Evolutionary conservation across 2,888 invertebrate species (phyloP).

Genomic region (Lathronympha strigana): DNA sequence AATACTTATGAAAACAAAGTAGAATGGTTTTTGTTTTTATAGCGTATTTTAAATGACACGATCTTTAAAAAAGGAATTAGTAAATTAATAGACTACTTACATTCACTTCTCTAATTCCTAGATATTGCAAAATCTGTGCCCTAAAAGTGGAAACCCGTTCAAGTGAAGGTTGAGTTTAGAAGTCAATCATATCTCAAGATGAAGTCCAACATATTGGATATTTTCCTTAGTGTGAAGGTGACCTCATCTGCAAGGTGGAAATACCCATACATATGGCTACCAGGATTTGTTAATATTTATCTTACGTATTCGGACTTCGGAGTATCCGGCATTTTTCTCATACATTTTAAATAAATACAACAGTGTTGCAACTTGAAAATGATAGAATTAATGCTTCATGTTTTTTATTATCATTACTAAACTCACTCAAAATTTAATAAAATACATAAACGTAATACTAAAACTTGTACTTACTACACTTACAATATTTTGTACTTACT

Average conservation of each 20-base stretch:
- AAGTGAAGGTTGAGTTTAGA: slow-evolving; percentile 19
- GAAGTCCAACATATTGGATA: background rate
- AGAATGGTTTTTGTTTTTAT: background rate
- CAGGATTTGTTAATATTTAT: background rate
- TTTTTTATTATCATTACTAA: too few relatives aligned
- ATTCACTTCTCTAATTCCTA: too few relatives aligned
- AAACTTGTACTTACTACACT: too few relatives aligned
- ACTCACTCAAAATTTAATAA: too few relatives aligned
- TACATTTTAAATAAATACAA: too few relatives aligned
- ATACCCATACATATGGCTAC: background rate
- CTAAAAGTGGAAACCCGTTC: slow-evolving; percentile 16
- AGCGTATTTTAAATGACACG: background rate
- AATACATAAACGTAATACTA: too few relatives aligned
- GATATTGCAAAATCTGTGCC: slow-evolving; percentile 9
- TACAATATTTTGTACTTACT: too few relatives aligned
- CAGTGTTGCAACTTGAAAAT: too few relatives aligned
- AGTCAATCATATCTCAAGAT: background rate
- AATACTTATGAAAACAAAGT: background rate
- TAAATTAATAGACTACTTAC: slow-evolving; percentile 22
- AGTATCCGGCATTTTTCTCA: too few relatives aligned
- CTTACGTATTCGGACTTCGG: background rate
- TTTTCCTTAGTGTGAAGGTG: slow-evolving; percentile 1
- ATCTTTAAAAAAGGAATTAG: background rate
- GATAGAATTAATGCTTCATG: too few relatives aligned
- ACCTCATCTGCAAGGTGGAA: background rate